Base-by-base conservation (phyloP, 1,140 invertebrate genomes). In the Pissodes strobi region DNA sequence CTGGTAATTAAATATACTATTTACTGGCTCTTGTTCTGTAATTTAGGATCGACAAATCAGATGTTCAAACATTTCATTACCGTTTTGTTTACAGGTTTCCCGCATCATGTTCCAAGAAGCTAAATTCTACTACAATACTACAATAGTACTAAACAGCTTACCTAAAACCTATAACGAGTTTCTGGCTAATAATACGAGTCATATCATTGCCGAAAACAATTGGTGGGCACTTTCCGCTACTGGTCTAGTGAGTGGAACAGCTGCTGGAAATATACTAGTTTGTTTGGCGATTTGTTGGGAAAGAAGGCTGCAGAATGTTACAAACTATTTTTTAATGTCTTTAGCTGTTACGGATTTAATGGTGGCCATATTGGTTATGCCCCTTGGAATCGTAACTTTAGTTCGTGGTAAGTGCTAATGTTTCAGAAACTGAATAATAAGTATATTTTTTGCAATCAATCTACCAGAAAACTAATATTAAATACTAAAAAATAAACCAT, bases 281-380 rank as follows among this genome's bases (percentile, higher is more conserved):
- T 95, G 94, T 75, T 79, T 97, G 68, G 95, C 95, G 2, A 92
- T 99, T 52, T 88, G 89, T 63, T 88, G 90, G 82, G 94, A 97
- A 75, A 83, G 89, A 22, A 84, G 91, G 12, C 82, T 98, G 57
- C 91, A 98, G 75, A 96, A 96, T 76, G 92, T 97, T 15, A 98
- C 96, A 61, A 98, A 98, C 79, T 95, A 96, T 75, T 97, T 99
- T 76, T 85, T 99, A 56, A 91, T 97, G 85, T 97, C 94, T 10
- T 80, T 99, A 70, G 95, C 96, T 19, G 89, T 97, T 59, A 97
- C 95, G 3, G 96, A 98, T 81, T 84, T 98, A 12, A 88, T 98
- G 81, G 95, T 98, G 0, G 92, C 91, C 2, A 83, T 94, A 6
- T 82, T 95, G 55, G 94, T 96, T 34, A 96, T 96, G 93, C 93